Percentiles rank a stretch among this genome's conserved stretches.
These are phyloP conservation scores for Thripadectes ignobilis DNA, from an alignment of 2,797 vertebrate species.

Conservation along the genomic window DNA sequence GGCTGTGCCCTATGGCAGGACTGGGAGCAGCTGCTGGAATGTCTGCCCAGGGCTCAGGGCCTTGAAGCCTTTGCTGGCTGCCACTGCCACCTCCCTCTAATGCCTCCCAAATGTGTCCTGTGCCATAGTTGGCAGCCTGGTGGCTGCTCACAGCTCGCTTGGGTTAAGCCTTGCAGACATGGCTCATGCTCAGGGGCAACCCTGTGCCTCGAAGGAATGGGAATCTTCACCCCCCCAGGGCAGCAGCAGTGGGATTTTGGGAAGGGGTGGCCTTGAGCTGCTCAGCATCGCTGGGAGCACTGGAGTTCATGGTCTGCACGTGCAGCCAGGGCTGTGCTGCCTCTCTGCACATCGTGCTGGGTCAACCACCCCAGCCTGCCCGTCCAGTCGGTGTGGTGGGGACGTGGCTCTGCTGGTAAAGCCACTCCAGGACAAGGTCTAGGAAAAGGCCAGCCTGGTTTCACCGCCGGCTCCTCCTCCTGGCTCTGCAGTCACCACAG, in stretches of 20 bases:
- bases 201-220: rapidly evolving
- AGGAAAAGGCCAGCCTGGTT: neutral
- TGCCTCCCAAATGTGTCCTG: neutral
- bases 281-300: neutral
- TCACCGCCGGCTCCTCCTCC: neutral
- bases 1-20: rapidly evolving
- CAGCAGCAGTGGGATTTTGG: neutral
- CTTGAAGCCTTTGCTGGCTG: no score
- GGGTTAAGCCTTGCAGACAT: rapidly evolving
- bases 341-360: rapidly evolving
- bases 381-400: rapidly evolving
- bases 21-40: neutral
- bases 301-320: neutral
- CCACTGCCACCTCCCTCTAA: neutral
- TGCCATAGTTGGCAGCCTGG: rapidly evolving
- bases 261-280: neutral
- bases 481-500: neutral
- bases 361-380: neutral
- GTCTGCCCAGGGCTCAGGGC: no score
- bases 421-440: neutral
- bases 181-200: neutral
- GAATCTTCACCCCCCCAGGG: neutral
- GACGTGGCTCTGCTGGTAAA: neutral
- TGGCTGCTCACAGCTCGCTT: neutral
- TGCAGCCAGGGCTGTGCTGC: neutral